phyloP scores from a whole-genome alignment of 2,113 vertebrate species.

The Leptosomus discolor region DNA sequence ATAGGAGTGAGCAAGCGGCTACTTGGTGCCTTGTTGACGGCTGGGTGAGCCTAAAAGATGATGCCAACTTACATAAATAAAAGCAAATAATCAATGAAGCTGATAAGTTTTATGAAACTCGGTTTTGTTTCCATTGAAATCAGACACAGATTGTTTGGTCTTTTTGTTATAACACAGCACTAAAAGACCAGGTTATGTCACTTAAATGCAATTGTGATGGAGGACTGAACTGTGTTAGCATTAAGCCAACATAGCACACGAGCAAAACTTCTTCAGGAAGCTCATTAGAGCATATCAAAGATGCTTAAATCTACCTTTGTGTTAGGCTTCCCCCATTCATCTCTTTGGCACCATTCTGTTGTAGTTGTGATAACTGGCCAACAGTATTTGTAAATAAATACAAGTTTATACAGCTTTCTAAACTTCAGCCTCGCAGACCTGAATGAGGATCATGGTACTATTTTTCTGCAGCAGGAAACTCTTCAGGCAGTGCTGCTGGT shows the following conservation, averaged over 20 bases:
- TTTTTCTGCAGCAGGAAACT: neutral
- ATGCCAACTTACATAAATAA: neutral
- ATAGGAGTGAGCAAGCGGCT: too few species aligned
- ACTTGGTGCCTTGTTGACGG: too few species aligned
- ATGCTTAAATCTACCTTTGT: neutral
- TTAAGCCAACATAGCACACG: neutral
- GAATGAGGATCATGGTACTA: accelerated
- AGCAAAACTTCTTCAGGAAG: neutral
- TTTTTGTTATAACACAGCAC: neutral
- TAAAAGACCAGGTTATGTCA: neutral
- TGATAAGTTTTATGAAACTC: neutral
- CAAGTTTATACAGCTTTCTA: neutral
- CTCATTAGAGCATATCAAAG: neutral
- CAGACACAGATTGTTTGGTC: neutral
- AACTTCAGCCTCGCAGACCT: accelerated
- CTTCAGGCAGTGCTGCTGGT: accelerated
- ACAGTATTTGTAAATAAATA: neutral
- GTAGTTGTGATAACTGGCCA: neutral
- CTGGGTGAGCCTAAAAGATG: too few species aligned
- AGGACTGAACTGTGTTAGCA: too few species aligned
- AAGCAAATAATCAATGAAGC: neutral
- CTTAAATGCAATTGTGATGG: neutral
- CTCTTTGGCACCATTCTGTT: neutral
- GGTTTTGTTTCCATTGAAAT: neutral
- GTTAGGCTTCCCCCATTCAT: accelerated